phyloP scores from a whole-genome alignment of 2,797 vertebrate genomes.

The Manis crassicaudata region DNA sequence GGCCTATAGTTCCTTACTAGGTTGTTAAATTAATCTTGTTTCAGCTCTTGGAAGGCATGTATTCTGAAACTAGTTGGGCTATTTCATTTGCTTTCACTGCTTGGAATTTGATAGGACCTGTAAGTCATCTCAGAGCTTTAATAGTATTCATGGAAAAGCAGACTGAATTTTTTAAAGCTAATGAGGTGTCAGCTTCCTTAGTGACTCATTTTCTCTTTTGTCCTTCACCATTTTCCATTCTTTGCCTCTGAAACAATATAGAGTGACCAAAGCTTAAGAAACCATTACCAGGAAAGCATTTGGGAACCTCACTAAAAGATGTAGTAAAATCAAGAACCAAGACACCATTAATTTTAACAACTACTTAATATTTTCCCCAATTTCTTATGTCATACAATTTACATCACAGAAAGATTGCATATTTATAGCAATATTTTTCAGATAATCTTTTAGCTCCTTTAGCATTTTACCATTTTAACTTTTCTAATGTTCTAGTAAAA shows the following conservation, averaged over 20 bases:
- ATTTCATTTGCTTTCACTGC: conserved; percentile 51
- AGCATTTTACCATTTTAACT: background rate
- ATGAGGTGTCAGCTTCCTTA: conserved; percentile 75
- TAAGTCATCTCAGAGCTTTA: conserved; percentile 65
- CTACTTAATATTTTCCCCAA: background rate
- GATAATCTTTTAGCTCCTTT: background rate
- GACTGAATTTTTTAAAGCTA: conserved; percentile 75
- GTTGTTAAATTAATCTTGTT: conserved; percentile 54
- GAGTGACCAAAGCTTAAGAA: conserved; percentile 42
- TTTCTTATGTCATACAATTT: background rate
- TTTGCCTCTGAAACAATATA: conserved; percentile 56
- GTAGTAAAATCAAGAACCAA: background rate
- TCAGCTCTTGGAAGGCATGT: background rate
- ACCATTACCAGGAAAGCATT: conserved; percentile 27
- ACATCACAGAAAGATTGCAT: background rate
- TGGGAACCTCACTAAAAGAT: background rate
- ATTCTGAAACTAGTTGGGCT: conserved; percentile 53
- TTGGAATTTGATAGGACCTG: conserved; percentile 68
- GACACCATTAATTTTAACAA: conserved; percentile 48
- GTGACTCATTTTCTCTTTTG: conserved; percentile 78
- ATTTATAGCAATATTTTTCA: background rate
- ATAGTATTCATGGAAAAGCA: conserved; percentile 79
- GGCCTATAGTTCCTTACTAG: background rate
- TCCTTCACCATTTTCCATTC: conserved; percentile 67
- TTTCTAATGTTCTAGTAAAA: background rate